phyloP scores from a whole-genome alignment of 2,113 vertebrate genomes.

The Stegostoma tigrinum region DNA sequence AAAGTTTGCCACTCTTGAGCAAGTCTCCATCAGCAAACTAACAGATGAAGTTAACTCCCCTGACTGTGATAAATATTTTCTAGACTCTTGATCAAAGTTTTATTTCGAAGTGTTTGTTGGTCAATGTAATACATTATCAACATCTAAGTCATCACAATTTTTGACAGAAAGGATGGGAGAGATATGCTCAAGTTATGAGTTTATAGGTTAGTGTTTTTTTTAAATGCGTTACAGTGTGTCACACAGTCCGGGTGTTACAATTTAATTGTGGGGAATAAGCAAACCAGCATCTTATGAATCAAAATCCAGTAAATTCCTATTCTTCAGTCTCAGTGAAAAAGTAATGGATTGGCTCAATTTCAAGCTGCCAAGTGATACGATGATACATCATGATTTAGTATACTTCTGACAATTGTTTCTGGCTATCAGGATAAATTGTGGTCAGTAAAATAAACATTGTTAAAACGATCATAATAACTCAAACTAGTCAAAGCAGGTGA shows the following conservation, averaged over 20 bases:
- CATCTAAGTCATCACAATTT: not conserved
- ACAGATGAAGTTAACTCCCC: not conserved
- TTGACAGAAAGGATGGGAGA: not conserved
- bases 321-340: not conserved
- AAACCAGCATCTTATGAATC: not conserved
- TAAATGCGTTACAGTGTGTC: not conserved
- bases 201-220: not conserved
- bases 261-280: not conserved
- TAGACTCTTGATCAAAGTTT: not conserved
- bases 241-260: not conserved
- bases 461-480: not conserved
- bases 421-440: not conserved
- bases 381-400: not conserved
- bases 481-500: not conserved
- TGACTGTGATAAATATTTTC: not conserved
- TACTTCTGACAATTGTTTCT: not conserved
- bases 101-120: not conserved
- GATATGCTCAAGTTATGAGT: not conserved
- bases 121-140: not conserved
- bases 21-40: not conserved
- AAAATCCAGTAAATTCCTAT: not conserved
- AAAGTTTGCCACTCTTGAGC: not conserved
- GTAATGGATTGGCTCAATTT: not conserved
- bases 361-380: not conserved
- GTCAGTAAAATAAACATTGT: not conserved